A percentile compares a stretch with the other conserved stretches of the same genome.
Conservation (phyloP, 2,888 invertebrate species). For the Platycheirus rosarum region DNA sequence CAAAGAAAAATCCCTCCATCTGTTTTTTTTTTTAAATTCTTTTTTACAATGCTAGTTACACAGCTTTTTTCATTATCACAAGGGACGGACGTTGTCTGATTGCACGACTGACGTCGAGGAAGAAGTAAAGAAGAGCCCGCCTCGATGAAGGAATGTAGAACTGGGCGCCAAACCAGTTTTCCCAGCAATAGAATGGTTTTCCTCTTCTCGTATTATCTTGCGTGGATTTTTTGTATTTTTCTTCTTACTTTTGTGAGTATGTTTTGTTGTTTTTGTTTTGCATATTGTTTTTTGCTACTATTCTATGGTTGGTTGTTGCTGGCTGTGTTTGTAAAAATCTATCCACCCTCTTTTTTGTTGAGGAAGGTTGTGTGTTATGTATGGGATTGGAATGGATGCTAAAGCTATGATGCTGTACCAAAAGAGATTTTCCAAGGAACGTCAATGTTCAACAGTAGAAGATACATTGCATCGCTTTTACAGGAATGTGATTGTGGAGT, state of each 20-base stretch:
- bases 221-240: slow-evolving; percentile 4
- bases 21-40: slow-evolving; percentile 21
- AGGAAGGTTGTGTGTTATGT: slow-evolving; percentile 63
- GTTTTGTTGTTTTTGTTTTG: slow-evolving; percentile 66
- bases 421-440: slow-evolving; percentile 53
- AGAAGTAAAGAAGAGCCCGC: slow-evolving; percentile 47
- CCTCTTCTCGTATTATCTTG: slow-evolving; percentile 31
- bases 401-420: slow-evolving; percentile 44
- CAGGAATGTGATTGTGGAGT: slow-evolving; percentile 47
- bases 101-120: no score
- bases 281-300: slow-evolving; percentile 45
- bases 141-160: slow-evolving; percentile 65
- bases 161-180: slow-evolving; percentile 72
- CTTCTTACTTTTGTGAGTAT: slow-evolving; percentile 17
- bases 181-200: slow-evolving; percentile 62
- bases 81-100: slow-evolving; percentile 17
- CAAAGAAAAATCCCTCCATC: slow-evolving; percentile 17
- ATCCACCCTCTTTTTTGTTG: slow-evolving; percentile 73
- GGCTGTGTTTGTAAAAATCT: slow-evolving; percentile 42
- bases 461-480: slow-evolving; percentile 32
- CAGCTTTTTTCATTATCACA: slow-evolving; percentile 17
- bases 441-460: slow-evolving; percentile 16
- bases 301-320: slow-evolving; percentile 4
- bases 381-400: slow-evolving; percentile 34
- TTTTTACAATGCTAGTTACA: slow-evolving; percentile 7